Evolutionary conservation across 2,113 vertebrate genomes (phyloP).

Genomic region (Mus pahari): DNA sequence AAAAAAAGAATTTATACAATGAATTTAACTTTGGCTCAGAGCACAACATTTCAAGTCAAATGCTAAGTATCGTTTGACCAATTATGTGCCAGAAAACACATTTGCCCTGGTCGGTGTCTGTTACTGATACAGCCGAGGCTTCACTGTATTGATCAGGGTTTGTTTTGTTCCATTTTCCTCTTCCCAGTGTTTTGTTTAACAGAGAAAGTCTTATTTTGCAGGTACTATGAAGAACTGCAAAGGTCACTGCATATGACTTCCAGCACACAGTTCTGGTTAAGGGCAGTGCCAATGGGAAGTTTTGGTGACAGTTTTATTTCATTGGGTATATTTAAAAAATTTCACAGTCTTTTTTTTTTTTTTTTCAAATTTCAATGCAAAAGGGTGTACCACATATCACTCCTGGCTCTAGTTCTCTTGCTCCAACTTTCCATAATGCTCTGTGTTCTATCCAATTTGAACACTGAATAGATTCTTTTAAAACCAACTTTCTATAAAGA

Average conservation of each 20-base stretch:
- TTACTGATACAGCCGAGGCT: conserved; percentile 12
- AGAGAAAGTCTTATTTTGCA: conserved; percentile 73
- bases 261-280: conserved; percentile 66
- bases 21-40: conserved; percentile 75
- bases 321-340: conserved; percentile 56
- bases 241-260: conserved; percentile 51
- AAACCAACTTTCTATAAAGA: conserved; percentile 75
- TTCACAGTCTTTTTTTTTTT: conserved; percentile 59
- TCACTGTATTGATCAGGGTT: conserved; percentile 30
- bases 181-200: conserved; percentile 45
- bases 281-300: conserved; percentile 69
- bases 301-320: conserved; percentile 53
- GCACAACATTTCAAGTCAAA: conserved; percentile 73
- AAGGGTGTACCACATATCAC: conserved; percentile 71
- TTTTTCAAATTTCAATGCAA: conserved; percentile 75
- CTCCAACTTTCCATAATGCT: conserved; percentile 61
- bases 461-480: conserved; percentile 69
- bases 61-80: conserved; percentile 37
- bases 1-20: conserved; percentile 61
- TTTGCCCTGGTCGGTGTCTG: conserved; percentile 12
- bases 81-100: background rate
- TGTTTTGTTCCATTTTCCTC: conserved; percentile 53
- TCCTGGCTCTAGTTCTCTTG: conserved; percentile 61
- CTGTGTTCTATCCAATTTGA: conserved; percentile 66
- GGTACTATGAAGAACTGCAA: conserved; percentile 74